These are phyloP conservation scores for Hiodon alosoides DNA, from an alignment of 2,113 vertebrate species.

Conservation along the genomic window DNA sequence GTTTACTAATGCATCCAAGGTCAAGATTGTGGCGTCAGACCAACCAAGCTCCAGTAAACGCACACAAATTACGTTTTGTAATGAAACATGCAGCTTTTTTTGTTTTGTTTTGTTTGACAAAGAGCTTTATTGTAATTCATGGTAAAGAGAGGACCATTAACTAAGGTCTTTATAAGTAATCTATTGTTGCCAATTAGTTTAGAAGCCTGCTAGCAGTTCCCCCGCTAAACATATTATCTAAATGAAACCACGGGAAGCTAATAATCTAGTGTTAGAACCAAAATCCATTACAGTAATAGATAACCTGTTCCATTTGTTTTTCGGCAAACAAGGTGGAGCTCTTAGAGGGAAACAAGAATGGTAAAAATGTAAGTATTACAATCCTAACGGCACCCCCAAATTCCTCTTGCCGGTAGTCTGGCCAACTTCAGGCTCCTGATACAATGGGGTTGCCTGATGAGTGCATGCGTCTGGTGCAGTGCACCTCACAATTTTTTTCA, in stretches of 20 bases:
- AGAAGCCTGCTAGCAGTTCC: not conserved
- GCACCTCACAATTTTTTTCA: not conserved
- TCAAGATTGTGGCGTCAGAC: slow-evolving; percentile 3
- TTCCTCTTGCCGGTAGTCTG: not conserved
- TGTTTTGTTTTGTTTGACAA: not conserved
- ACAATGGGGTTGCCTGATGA: slow-evolving; percentile 15
- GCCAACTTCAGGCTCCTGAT: slow-evolving; percentile 13
- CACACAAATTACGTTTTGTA: slow-evolving; percentile 15
- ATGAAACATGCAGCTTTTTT: slow-evolving; percentile 16
- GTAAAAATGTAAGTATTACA: not conserved
- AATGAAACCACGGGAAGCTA: slow-evolving; percentile 13
- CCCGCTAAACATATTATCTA: slow-evolving; percentile 5
- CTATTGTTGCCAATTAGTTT: slow-evolving; percentile 20
- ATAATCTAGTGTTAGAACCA: slow-evolving; percentile 12
- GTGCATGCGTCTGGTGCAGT: not conserved
- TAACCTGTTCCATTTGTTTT: slow-evolving; percentile 9
- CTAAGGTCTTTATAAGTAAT: slow-evolving; percentile 7
- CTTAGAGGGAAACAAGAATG: too few relatives aligned
- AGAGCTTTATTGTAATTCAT: slow-evolving; percentile 13
- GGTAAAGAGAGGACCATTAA: slow-evolving; percentile 9
- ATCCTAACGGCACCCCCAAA: too few relatives aligned
- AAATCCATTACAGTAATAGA: slow-evolving; percentile 10
- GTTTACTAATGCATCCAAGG: slow-evolving; percentile 9
- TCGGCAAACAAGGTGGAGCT: not conserved
- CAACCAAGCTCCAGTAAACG: not conserved